A percentile compares a stretch with the other conserved stretches of the same genome.
Evolutionary conservation across 1,140 invertebrate species (phyloP).

Genomic region (Drosophila bocqueti): DNA sequence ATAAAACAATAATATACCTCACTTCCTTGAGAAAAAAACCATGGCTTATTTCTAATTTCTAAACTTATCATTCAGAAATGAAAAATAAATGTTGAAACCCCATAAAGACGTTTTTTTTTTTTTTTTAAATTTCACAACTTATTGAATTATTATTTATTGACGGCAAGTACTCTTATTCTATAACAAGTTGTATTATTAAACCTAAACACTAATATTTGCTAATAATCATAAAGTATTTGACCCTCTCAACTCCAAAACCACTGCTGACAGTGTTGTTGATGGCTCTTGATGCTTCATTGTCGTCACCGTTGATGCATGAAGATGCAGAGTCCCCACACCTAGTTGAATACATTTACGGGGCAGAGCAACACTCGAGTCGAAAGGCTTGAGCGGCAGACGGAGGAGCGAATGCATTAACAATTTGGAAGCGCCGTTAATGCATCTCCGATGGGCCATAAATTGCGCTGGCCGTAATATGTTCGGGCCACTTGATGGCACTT

Average conservation of each 20-base stretch:
- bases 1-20: too few relatives aligned
- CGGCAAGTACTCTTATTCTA: not conserved
- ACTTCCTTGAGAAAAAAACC: too few relatives aligned
- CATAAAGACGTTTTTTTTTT: too few relatives aligned
- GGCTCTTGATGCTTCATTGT: conserved; percentile 16
- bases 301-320: conserved; percentile 14
- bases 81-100: not conserved
- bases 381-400: conserved; percentile 44
- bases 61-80: not conserved
- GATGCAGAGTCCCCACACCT: conserved; percentile 1
- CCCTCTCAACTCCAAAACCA: not conserved
- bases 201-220: too few relatives aligned
- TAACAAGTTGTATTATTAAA: not conserved
- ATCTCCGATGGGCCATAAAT: conserved; percentile 78
- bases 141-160: not conserved
- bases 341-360: conserved; percentile 10
- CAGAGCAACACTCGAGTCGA: conserved; percentile 8
- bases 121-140: too few relatives aligned
- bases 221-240: not conserved
- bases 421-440: conserved; percentile 72
- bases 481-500: conserved; percentile 75
- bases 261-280: not conserved
- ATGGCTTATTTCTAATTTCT: too few relatives aligned
- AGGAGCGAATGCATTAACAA: conserved; percentile 72
- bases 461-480: conserved; percentile 56